Percentiles rank a stretch among this genome's conserved stretches.
Evolutionary conservation across 2,888 invertebrate genomes (phyloP).

Genomic region (Pristionchus fissidentatus): DNA sequence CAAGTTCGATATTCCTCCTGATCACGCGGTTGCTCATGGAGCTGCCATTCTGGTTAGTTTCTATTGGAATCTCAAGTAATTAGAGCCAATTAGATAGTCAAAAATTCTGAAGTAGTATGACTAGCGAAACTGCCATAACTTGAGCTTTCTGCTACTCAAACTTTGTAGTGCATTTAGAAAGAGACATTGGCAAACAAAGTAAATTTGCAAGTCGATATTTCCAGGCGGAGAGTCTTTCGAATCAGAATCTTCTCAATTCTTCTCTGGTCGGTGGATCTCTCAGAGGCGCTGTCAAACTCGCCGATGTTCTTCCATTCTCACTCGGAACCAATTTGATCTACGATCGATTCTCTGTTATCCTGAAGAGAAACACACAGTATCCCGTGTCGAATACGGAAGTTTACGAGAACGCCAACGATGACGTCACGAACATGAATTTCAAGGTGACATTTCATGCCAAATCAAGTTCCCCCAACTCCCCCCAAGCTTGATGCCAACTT

Average conservation of each 20-base stretch:
- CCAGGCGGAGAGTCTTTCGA: not conserved
- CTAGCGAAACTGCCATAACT: too few relatives aligned
- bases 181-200: too few relatives aligned
- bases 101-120: too few relatives aligned
- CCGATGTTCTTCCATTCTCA: not conserved
- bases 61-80: not conserved
- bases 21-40: slow-evolving; percentile 25
- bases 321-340: not conserved
- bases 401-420: not conserved
- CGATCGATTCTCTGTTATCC: not conserved
- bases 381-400: not conserved
- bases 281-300: not conserved
- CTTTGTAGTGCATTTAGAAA: too few relatives aligned
- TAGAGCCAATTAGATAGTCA: too few relatives aligned
- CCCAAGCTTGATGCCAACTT: too few relatives aligned
- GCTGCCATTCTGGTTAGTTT: slow-evolving; percentile 14
- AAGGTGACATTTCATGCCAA: too few relatives aligned
- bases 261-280: too few relatives aligned
- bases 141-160: too few relatives aligned
- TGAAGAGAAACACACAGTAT: not conserved
- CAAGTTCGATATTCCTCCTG: slow-evolving; percentile 26
- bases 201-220: too few relatives aligned
- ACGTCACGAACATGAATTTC: not conserved
- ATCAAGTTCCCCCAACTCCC: too few relatives aligned
- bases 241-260: not conserved